phyloP scores from a whole-genome alignment of 2,888 invertebrate genomes.

The Entomobrya proxima region DNA sequence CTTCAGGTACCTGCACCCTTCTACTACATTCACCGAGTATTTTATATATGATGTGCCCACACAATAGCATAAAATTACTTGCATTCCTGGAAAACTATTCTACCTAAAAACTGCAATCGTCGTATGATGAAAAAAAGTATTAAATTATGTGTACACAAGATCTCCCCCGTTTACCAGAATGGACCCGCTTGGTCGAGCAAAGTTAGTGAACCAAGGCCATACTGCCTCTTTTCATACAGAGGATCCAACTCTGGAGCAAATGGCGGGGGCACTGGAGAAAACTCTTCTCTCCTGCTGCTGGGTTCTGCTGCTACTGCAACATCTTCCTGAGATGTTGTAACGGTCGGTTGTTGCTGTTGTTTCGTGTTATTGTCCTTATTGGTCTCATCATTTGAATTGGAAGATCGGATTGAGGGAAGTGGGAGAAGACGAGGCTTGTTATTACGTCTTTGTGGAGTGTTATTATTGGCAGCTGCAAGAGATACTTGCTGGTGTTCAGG shows the following conservation, averaged over 20 bases:
- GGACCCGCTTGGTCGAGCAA: slow-evolving; percentile 63
- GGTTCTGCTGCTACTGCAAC: neutral
- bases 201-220: slow-evolving; percentile 48
- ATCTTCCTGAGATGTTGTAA: neutral
- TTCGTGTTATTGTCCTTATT: neutral
- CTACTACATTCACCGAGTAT: neutral
- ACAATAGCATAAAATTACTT: slow-evolving; percentile 26
- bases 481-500: neutral
- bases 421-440: slow-evolving; percentile 29
- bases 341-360: neutral
- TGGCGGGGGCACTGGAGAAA: slow-evolving; percentile 44
- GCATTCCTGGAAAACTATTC: neutral
- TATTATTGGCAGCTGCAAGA: neutral
- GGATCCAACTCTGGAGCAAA: slow-evolving; percentile 66
- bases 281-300: neutral
- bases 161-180: slow-evolving; percentile 34
- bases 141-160: neutral
- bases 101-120: neutral
- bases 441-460: neutral
- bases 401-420: slow-evolving; percentile 10
- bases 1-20: neutral
- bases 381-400: neutral
- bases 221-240: slow-evolving; percentile 28
- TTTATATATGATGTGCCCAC: neutral
- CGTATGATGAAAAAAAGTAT: neutral